Base-by-base conservation (phyloP, 2,797 vertebrate genomes). In the Poecile montanus region DNA sequence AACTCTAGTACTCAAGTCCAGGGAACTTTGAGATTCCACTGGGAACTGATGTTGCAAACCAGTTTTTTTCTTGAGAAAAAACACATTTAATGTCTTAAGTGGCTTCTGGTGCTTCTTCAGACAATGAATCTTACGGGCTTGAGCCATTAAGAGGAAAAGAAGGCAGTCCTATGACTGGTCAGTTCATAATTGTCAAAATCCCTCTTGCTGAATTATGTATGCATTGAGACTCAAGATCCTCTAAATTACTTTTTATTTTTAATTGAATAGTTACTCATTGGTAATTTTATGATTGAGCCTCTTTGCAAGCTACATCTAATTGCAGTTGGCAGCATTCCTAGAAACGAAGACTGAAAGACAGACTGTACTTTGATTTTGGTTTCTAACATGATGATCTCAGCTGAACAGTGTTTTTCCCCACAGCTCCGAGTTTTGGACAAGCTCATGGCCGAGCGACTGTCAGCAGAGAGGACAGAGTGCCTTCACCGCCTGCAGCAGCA, bases 371-470 rank as follows among this genome's bases (percentile, higher is more conserved):
- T 25, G 84, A 51, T 45, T 85, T 72, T 74, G n/a, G 15, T 75
- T 71, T 85, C 76, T 38, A 42, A 48, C 16, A 2, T 0, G 23
- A 27, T 29, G 11, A 11, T 56, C 66, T 87, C 58, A 53, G 79
- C 78, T 91, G 23, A 38, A 8, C 4, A 9, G n/a, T 45, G 51
- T 7, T 67, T 68, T 78, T 70, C 48, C 26, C 93, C 74, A 34
- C 96, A 99, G 99, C 98, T 99, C 77, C 98, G 97, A 48, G 98
- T 99, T 84, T 96, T 99, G 53, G 99, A 99, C 95, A 99, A 99
- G 97, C 98, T 99, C 51, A 99, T 98, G 70, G 94, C 98, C 12
- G 99, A 99, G 97, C 97, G 99, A 15, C 98, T 99, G 66, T 98
- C 98, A 0, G 99, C 99, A 4, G 99, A 99, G 97, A 98, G 98